A percentile compares a stretch with the other conserved stretches of the same genome.
phyloP scores from a whole-genome alignment of 2,888 invertebrate species.

The Argyresthia goedartella region DNA sequence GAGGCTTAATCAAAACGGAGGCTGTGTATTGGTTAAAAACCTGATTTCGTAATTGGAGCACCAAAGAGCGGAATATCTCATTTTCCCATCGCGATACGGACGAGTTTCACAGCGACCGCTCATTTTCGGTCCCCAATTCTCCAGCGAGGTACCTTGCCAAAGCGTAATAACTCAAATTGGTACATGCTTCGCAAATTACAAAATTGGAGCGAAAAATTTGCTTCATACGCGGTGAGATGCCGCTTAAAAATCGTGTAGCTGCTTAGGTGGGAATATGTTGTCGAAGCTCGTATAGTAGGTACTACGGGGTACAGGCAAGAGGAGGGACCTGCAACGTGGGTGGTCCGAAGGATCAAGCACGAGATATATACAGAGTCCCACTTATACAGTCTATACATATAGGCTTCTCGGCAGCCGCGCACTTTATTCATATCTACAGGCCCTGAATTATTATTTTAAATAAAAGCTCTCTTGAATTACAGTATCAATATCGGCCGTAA shows the following conservation, averaged over 20 bases:
- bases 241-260: conserved; percentile 4
- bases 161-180: conserved; percentile 56
- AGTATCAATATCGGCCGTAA: conserved; percentile 39
- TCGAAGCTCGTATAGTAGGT: conserved; percentile 11
- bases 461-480: conserved; percentile 45
- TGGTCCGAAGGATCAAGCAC: conserved; percentile 57
- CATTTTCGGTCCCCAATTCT: conserved; percentile 30
- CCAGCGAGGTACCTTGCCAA: conserved; percentile 16
- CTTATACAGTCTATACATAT: conserved; percentile 15
- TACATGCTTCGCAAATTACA: conserved; percentile 57
- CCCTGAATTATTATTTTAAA: conserved; percentile 43
- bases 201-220: conserved; percentile 36
- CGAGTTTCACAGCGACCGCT: conserved; percentile 28
- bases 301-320: conserved; percentile 25
- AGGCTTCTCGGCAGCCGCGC: conserved; percentile 27
- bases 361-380: conserved; percentile 38
- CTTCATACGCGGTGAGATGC: background rate
- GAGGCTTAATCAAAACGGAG: no score
- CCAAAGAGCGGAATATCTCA: conserved; percentile 26
- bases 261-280: conserved; percentile 1
- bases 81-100: conserved; percentile 29
- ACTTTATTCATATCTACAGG: conserved; percentile 30
- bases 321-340: conserved; percentile 48
- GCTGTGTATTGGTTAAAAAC: conserved; percentile 2
- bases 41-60: conserved; percentile 1